Evolutionary conservation across 2,888 invertebrate genomes (phyloP).

Genomic region (Tipula unca): DNA sequence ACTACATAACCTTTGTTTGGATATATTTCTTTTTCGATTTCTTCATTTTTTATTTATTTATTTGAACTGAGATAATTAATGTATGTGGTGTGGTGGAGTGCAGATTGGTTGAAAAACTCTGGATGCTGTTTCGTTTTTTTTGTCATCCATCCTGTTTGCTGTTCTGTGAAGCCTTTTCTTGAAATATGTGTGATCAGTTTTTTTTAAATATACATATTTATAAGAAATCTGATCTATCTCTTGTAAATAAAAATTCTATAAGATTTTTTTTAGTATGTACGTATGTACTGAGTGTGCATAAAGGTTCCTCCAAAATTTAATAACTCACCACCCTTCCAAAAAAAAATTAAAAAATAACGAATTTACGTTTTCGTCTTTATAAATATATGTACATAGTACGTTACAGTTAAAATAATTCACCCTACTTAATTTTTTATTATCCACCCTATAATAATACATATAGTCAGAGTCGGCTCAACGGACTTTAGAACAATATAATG

Average conservation of each 20-base stretch:
- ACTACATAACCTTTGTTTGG: background rate
- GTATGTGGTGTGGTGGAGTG: background rate
- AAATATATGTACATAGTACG: background rate
- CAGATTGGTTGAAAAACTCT: background rate
- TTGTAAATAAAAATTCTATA: background rate
- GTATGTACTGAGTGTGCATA: background rate
- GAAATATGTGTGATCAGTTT: background rate
- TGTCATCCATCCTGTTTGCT: background rate
- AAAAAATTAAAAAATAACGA: background rate
- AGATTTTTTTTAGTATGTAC: background rate
- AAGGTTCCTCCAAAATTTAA: background rate
- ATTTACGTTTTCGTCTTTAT: background rate
- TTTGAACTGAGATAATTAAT: constrained; percentile 8
- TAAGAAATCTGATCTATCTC: background rate
- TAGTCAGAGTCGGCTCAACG: background rate
- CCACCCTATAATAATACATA: background rate
- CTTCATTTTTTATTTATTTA: background rate
- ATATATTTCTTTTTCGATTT: background rate
- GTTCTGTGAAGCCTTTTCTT: background rate
- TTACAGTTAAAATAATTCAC: background rate
- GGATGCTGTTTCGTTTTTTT: background rate
- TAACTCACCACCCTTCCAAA: background rate
- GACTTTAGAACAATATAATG: constrained; percentile 14
- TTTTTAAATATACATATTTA: background rate
- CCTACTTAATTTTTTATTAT: background rate